These are phyloP conservation scores for Hoplodrina blanda DNA, from an alignment of 2,888 invertebrate species.

Conservation along the genomic window DNA sequence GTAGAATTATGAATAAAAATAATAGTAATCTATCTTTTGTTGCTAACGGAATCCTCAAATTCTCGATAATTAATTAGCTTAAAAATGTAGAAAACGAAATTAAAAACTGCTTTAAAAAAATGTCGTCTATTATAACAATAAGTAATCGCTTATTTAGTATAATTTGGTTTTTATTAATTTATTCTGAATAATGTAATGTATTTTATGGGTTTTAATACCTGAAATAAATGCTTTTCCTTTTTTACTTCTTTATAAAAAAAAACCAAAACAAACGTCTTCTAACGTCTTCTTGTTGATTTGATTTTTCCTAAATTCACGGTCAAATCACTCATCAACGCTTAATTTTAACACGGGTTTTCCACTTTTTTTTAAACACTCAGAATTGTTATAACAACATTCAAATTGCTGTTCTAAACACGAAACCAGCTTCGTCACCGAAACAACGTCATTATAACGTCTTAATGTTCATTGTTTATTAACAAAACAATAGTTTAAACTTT, in stretches of 20 bases:
- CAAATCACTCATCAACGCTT: neutral
- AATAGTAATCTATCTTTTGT: too few relatives aligned
- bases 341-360: slow-evolving; percentile 26
- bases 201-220: too few relatives aligned
- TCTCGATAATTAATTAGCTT: too few relatives aligned
- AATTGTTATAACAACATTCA: slow-evolving; percentile 6
- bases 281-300: neutral
- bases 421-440: neutral
- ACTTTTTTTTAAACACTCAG: slow-evolving; percentile 26
- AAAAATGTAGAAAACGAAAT: neutral
- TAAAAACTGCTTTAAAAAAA: neutral
- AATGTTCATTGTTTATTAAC: neutral
- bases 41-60: too few relatives aligned
- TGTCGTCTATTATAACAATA: neutral
- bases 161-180: too few relatives aligned
- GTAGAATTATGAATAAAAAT: too few relatives aligned
- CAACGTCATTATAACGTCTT: neutral
- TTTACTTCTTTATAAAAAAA: neutral
- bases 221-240: too few relatives aligned
- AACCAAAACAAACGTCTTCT: neutral
- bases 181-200: too few relatives aligned
- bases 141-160: neutral
- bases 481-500: neutral
- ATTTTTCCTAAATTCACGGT: neutral
- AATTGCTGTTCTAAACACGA: neutral